These are phyloP conservation scores for Maccullochella peelii DNA, from an alignment of 2,113 vertebrate genomes.

Conservation along the genomic window DNA sequence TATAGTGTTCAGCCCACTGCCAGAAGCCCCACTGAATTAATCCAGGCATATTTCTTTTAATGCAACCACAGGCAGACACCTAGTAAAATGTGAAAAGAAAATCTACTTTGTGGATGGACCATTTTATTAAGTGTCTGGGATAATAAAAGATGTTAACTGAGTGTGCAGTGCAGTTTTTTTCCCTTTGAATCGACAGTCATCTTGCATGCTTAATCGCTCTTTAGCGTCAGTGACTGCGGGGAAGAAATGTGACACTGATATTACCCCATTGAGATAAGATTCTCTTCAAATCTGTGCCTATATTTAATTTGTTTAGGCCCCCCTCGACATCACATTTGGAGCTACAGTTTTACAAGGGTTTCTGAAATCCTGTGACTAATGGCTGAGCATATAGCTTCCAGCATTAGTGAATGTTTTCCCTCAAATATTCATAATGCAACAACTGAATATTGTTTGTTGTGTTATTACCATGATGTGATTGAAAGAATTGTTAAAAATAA, in stretches of 20 bases:
- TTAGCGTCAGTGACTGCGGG: conserved; percentile 61
- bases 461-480: background rate
- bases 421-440: conserved; percentile 5
- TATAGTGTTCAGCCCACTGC: conserved; percentile 48
- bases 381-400: conserved; percentile 35
- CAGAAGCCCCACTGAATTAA: conserved; percentile 63
- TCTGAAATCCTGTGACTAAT: conserved; percentile 49
- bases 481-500: background rate
- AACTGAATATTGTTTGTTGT: conserved; percentile 1
- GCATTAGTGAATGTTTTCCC: conserved; percentile 14
- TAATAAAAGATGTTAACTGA: conserved; percentile 54
- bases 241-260: conserved; percentile 64
- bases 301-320: conserved; percentile 63
- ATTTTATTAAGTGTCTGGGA: conserved; percentile 45
- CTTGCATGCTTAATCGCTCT: conserved; percentile 68
- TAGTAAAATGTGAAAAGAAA: background rate
- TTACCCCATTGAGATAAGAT: conserved; percentile 66
- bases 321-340: conserved; percentile 38
- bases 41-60: conserved; percentile 43
- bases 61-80: conserved; percentile 23
- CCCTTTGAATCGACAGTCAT: conserved; percentile 60
- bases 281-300: conserved; percentile 58
- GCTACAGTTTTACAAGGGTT: conserved; percentile 28
- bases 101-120: conserved; percentile 3
- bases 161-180: conserved; percentile 32